phyloP scores from a whole-genome alignment of 2,797 vertebrate species.

The Bovichtus variegatus region DNA sequence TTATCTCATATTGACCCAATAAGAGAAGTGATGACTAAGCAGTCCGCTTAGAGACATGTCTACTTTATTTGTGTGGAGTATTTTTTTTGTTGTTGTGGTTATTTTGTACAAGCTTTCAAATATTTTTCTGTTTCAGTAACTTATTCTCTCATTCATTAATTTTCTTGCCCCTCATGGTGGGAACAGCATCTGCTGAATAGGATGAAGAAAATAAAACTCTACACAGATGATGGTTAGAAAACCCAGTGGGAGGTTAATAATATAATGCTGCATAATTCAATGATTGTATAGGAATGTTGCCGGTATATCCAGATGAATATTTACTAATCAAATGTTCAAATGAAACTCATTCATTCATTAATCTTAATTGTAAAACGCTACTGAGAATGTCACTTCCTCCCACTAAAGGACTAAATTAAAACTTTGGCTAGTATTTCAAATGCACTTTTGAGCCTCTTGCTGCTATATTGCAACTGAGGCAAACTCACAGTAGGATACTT shows the following conservation, averaged over 20 bases:
- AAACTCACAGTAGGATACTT: background rate
- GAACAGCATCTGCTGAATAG: background rate
- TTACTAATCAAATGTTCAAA: background rate
- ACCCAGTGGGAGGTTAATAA: constrained; percentile 2
- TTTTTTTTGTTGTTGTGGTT: background rate
- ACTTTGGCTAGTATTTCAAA: background rate
- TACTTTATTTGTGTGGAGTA: background rate
- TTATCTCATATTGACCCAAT: too few relatives aligned
- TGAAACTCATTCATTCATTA: background rate
- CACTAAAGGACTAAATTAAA: background rate
- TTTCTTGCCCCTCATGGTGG: background rate
- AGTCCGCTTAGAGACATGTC: background rate
- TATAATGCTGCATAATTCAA: background rate
- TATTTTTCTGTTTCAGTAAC: background rate
- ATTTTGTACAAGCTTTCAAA: constrained; percentile 1
- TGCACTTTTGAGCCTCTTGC: background rate
- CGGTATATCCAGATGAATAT: background rate
- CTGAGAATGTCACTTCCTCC: background rate
- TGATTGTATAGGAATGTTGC: background rate
- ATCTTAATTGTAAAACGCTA: background rate
- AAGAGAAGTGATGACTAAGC: background rate
- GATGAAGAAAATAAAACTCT: background rate
- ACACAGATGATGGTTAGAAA: background rate
- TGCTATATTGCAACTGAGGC: background rate
- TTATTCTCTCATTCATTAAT: background rate